A percentile compares a stretch with the other conserved stretches of the same genome.
Conservation (phyloP, 2,797 vertebrate species). For the Lacerta bilineata region DNA sequence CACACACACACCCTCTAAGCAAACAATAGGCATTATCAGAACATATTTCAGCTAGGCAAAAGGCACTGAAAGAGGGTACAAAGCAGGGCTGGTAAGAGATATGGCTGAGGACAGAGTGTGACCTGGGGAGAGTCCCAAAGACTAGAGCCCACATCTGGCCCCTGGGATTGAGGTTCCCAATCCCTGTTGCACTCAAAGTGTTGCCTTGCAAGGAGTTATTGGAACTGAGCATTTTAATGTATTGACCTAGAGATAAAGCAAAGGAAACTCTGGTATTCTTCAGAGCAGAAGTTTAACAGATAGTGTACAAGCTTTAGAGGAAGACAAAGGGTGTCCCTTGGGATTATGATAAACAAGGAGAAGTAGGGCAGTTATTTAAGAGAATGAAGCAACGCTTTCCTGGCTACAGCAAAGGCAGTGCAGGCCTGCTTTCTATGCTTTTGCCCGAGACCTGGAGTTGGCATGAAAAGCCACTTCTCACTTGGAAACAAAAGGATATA, state of each 20-base stretch:
- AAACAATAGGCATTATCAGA: no score
- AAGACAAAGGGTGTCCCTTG: neutral
- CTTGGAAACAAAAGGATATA: neutral
- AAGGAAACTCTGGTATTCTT: neutral
- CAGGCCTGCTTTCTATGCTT: neutral
- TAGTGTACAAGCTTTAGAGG: neutral
- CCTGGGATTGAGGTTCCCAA: no score
- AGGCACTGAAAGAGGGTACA: no score
- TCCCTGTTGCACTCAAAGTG: neutral
- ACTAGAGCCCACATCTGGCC: no score
- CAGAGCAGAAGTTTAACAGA: neutral
- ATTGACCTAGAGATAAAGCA: neutral
- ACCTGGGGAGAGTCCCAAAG: no score
- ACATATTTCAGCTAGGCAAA: no score
- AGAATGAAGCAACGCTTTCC: neutral
- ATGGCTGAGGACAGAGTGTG: no score
- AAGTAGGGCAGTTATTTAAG: no score
- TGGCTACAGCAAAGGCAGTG: neutral
- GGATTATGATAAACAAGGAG: no score
- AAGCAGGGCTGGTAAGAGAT: no score
- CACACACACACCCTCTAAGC: no score
- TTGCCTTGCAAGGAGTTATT: neutral
- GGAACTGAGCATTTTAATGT: neutral
- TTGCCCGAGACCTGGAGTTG: neutral
- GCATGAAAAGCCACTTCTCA: neutral